Base-by-base conservation (phyloP, 1,140 invertebrate genomes). In the Lepidurus arcticus region DNA sequence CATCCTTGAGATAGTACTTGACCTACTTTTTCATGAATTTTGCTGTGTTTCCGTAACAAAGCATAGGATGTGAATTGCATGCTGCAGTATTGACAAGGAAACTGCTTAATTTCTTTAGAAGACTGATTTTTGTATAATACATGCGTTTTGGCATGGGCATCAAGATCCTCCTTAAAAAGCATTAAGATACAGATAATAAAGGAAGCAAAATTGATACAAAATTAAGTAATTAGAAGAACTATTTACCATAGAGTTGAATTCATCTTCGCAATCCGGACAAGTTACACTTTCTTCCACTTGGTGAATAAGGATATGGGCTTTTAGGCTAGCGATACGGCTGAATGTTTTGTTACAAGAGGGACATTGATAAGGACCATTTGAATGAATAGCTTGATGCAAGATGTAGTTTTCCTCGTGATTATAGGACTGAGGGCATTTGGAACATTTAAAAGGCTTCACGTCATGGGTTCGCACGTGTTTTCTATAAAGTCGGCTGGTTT, bases 291-390 rank as follows among this genome's bases (percentile, higher is more conserved):
- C 91, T 81, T 92, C 91, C 80, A 88, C 88, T 82, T 91, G 88
- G 81, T 92, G 91, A 7, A 91, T 79, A 82, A 89, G 83, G 79
- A 92, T 86, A 82, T 92, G 91, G n/a, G 90, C 88, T 80, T 91
- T 92, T 5, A 92, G 86, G 83, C 90, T 90, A 16, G 91, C 91
- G 73, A 91, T 84, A 76, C 91, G 85, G 1, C 89, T 87, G 83
- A 92, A 92, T 80, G 87, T 89, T 83, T 87, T 87, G n/a, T 84
- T 83, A 83, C 91, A 92, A 81, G 90, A 88, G 0, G 91, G 90
- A 85, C 90, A 92, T 16, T 53, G 78, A 34, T 73, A 26, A 24
- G 42, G 44, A 44, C 42, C 26, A 44, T 43, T 45, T 16, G 74
- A 74, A 43, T 47, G 45, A n/a, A 73, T 44, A 34, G 75, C 44